A percentile compares a stretch with the other conserved stretches of the same genome.
Conservation (phyloP, 2,113 vertebrate genomes). For the Calyptomena viridis region DNA sequence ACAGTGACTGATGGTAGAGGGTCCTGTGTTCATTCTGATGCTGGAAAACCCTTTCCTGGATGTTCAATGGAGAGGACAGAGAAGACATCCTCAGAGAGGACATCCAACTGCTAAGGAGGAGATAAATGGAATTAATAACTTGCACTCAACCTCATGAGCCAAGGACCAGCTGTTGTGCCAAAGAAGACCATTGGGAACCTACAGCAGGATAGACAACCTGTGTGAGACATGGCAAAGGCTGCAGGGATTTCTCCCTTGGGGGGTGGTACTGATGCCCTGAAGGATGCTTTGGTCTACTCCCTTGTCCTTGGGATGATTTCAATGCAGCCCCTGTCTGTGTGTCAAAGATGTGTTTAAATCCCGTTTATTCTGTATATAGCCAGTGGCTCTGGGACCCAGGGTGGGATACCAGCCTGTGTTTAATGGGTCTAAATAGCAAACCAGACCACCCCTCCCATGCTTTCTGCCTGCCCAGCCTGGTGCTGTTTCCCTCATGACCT, state of each 20-base stretch:
- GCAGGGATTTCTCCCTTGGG: neutral
- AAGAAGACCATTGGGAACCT: neutral
- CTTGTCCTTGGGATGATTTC: neutral
- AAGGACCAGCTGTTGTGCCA: neutral
- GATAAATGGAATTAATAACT: neutral
- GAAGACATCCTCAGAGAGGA: neutral
- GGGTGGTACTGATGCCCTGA: neutral
- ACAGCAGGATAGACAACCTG: neutral
- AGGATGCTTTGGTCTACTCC: neutral
- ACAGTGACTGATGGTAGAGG: neutral
- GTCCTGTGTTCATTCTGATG: neutral
- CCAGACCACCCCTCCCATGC: neutral
- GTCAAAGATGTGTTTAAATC: neutral
- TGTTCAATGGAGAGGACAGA: too few species aligned
- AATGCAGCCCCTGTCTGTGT: neutral
- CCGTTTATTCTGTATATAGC: neutral
- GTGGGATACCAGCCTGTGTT: neutral
- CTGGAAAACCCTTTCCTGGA: neutral
- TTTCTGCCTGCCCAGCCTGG: neutral
- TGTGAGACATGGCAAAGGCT: neutral
- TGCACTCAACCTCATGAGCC: neutral
- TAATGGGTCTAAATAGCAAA: neutral
- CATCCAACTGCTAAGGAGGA: neutral
- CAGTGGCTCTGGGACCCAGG: neutral
- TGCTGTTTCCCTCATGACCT: neutral